Conservation (phyloP, 2,113 vertebrate species). For the Dicrurus megarhynchus region DNA sequence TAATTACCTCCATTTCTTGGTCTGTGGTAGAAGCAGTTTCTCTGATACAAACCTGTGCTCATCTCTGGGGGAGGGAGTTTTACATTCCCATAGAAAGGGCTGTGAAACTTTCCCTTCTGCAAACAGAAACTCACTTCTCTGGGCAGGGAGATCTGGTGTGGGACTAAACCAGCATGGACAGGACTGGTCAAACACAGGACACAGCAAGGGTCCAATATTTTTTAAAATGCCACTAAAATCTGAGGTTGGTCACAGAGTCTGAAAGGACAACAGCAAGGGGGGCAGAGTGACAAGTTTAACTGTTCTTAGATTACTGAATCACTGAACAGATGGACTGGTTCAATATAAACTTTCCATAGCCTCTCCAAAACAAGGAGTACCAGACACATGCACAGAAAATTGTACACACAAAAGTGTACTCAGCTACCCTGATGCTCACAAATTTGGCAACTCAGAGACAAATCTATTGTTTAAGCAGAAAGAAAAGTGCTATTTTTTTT, state of each 20-base stretch:
- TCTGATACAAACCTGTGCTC: not conserved
- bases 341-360: not conserved
- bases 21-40: not conserved
- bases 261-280: not conserved
- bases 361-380: slow-evolving; percentile 24
- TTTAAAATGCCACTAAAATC: not conserved
- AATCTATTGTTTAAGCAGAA: slow-evolving; percentile 21
- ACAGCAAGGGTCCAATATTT: not conserved
- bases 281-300: not conserved
- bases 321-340: slow-evolving; percentile 38
- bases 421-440: not conserved
- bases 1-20: not conserved
- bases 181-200: not conserved
- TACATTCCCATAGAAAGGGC: not conserved
- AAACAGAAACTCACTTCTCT: not conserved
- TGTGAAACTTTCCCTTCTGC: not conserved
- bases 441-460: not conserved
- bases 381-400: slow-evolving; percentile 14
- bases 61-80: not conserved
- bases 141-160: not conserved
- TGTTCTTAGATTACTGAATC: not conserved
- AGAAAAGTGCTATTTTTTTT: not conserved
- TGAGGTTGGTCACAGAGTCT: not conserved
- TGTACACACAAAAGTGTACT: not conserved
- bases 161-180: not conserved